Base-by-base conservation (phyloP, 2,113 vertebrate species). In the Azemiops feae region DNA sequence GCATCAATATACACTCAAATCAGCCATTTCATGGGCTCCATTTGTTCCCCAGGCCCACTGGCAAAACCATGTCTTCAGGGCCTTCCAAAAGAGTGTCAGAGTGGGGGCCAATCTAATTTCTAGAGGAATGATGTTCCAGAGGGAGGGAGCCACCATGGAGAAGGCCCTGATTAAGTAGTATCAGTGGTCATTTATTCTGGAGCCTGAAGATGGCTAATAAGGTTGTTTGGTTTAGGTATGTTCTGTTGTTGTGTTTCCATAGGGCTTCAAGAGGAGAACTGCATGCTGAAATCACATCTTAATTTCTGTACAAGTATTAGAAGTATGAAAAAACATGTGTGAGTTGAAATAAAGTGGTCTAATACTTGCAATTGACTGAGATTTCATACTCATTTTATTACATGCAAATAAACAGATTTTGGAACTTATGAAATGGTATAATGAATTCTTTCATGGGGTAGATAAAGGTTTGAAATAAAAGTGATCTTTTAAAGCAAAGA, bases 401-500 rank as follows among this genome's bases (percentile, higher is more conserved):
- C 43, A 30, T 52, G 3, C 45, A 60, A 50, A 27, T 53, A 34
- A 45, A 11, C 5, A 60, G 23, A 20, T 52, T 9, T 64, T 5
- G 14, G 30, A 12, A 18, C 12, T 43, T 60, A 45, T 89, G 30
- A 43, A 90, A 20, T 18, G 23, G 53, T 52, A 54, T 23, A 53
- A 1, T 0, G 34, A n/a, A 22, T 25, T 47, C 10, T 25, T 16
- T 86, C 43, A 25, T 5, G 18, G 52, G 53, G 14, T 43, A 25
- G 43, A 45, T 43, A 43, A 81, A 89, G 5, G 54, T n/a, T 50
- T 60, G 45, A 47, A 20, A n/a, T 34, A 43, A 91, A 87, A 9
- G 34, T 39, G 2, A 25, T 16, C 0, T 43, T 11, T 30, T 92
- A 20, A 88, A 87, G n/a, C 45, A 16, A 57, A 90, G 91, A 92